These are phyloP conservation scores for Podiceps cristatus DNA, from an alignment of 2,113 vertebrate species.

Conservation along the genomic window DNA sequence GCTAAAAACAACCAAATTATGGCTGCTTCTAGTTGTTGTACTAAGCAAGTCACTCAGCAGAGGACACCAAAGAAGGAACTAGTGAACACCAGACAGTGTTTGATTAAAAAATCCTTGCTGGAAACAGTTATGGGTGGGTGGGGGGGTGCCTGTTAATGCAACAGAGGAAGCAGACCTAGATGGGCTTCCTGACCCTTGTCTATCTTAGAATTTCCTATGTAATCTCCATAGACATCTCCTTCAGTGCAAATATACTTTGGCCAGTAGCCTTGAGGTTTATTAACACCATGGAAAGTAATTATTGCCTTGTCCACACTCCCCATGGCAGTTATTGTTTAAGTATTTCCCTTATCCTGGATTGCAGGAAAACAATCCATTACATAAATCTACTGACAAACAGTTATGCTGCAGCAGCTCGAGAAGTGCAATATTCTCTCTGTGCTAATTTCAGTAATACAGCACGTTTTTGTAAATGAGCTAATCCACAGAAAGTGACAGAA, in stretches of 20 bases:
- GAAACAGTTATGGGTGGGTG: not conserved
- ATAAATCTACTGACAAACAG: conserved; percentile 49
- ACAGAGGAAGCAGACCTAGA: conserved; percentile 55
- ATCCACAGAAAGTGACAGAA: conserved; percentile 68
- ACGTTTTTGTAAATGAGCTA: conserved; percentile 68
- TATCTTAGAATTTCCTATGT: conserved; percentile 75
- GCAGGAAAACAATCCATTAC: conserved; percentile 67
- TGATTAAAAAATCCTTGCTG: not conserved
- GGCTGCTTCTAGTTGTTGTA: not conserved
- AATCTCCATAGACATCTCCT: conserved; percentile 68
- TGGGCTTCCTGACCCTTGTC: conserved; percentile 64
- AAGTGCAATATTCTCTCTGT: conserved; percentile 48
- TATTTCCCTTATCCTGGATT: conserved; percentile 67
- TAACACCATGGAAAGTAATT: conserved; percentile 63
- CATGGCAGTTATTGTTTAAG: conserved; percentile 65
- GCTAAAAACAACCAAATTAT: not conserved
- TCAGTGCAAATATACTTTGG: conserved; percentile 69
- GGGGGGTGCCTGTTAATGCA: not conserved
- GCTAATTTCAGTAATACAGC: conserved; percentile 36
- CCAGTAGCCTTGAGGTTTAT: conserved; percentile 74
- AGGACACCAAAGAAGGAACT: not conserved
- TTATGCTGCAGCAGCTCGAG: conserved; percentile 7
- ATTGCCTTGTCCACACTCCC: conserved; percentile 63
- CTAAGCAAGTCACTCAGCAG: not conserved
- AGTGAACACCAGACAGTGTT: not conserved